Conservation (phyloP, 92 coral and sea anemone genomes). For the Metridium senile region DNA sequence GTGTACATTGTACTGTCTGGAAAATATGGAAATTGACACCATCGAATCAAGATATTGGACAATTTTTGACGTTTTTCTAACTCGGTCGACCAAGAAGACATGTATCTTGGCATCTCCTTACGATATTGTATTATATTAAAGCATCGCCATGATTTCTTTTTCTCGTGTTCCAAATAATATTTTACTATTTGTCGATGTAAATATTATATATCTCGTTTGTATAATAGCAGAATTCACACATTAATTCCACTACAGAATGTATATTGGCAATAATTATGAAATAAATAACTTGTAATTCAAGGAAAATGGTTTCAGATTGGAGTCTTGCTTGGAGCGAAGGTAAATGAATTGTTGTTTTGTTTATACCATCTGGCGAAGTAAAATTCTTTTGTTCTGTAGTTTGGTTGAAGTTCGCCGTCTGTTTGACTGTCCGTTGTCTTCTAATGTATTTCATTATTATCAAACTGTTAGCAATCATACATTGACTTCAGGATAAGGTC, state of each 20-base stretch:
- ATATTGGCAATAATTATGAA: not conserved
- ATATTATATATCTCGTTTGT: too few relatives aligned
- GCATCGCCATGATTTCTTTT: too few relatives aligned
- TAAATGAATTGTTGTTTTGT: not conserved
- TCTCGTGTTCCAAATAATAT: too few relatives aligned
- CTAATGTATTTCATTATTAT: not conserved
- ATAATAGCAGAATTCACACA: not conserved
- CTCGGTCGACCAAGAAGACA: not conserved
- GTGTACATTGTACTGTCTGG: not conserved
- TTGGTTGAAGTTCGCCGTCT: too few relatives aligned
- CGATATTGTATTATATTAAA: too few relatives aligned
- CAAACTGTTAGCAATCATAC: conserved; percentile 18
- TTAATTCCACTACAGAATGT: conserved; percentile 1
- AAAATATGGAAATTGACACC: conserved; percentile 10
- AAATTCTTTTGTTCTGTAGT: not conserved
- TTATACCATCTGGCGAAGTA: not conserved
- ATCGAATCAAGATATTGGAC: not conserved
- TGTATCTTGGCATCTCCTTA: too few relatives aligned
- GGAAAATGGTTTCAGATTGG: not conserved
- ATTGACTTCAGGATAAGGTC: conserved; percentile 67
- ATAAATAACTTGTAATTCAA: conserved; percentile 5
- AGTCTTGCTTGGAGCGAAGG: not conserved
- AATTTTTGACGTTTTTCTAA: not conserved
- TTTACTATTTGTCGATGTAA: too few relatives aligned
- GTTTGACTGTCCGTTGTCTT: not conserved